These are phyloP conservation scores for Microcebus ravelobensis DNA, from an alignment of 2,113 vertebrate species.

Conservation along the genomic window DNA sequence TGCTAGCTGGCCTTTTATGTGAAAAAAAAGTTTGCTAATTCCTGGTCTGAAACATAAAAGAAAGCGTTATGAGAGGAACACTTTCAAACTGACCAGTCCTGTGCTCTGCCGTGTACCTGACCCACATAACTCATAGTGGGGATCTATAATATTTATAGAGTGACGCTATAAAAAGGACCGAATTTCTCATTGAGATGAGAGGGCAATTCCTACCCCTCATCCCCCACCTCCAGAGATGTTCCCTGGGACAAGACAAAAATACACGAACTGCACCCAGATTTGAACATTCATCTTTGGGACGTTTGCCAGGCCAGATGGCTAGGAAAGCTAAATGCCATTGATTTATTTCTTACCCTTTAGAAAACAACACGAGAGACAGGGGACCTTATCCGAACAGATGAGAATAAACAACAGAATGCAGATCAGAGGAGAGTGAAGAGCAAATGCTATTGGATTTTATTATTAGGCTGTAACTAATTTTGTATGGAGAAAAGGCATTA, in stretches of 20 bases:
- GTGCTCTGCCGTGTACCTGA: not conserved
- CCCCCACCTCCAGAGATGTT: constrained; percentile 68
- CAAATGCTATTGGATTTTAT: constrained; percentile 84
- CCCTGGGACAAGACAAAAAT: constrained; percentile 80
- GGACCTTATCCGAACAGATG: constrained; percentile 89
- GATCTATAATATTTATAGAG: not conserved
- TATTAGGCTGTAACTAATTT: constrained; percentile 86
- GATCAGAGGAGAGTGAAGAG: constrained; percentile 85
- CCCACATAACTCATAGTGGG: not conserved
- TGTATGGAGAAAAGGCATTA: constrained; percentile 76
- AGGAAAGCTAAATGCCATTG: constrained; percentile 88
- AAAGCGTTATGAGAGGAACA: not conserved
- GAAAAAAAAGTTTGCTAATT: not conserved
- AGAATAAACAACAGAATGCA: constrained; percentile 86
- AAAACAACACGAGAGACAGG: constrained; percentile 87
- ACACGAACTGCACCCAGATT: constrained; percentile 84
- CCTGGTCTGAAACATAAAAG: not conserved
- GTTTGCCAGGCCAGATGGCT: constrained; percentile 88
- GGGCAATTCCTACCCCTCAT: constrained; percentile 20
- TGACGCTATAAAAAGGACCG: constrained; percentile 15
- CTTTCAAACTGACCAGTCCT: not conserved
- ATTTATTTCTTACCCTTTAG: constrained; percentile 89
- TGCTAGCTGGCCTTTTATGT: not conserved
- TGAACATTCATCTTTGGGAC: constrained; percentile 86
- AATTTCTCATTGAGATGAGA: constrained; percentile 59